Base-by-base conservation (phyloP, 2,113 vertebrate genomes). In the Oreotrochilus melanogaster region DNA sequence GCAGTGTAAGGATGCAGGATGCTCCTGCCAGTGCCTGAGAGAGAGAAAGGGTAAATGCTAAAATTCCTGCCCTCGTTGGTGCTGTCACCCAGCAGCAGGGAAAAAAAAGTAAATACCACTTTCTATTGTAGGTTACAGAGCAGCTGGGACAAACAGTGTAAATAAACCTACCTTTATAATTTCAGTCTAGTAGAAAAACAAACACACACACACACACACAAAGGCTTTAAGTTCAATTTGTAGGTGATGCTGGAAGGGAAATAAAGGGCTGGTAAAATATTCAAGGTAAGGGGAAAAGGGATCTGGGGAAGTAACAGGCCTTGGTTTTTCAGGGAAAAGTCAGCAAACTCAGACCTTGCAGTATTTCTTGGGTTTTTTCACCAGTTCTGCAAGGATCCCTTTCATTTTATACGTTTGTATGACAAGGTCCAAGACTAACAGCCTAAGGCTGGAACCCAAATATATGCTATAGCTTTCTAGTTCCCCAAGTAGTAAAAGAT, bases 391-490 rank as follows among this genome's bases (percentile, higher is more conserved):
- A 42, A 22, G 24, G 67, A 65, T 83, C 27, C 1, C 42, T 57
- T 66, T 42, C 9, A 6, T 48, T 83, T 67, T 28, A 0, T 4
- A 39, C 5, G 2, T 51, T 57, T 50, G 7, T 35, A 25, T 10
- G 43, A 30, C 48, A 51, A 30, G 14, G 35, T 70, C 4, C 12
- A 78, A 65, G 57, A 33, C 24, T 5, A 16, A 31, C 35, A 54
- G 43, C 50, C 58, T 21, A 4, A 37, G 45, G 22, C 7, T 83
- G 45, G 25, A 65, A 30, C 16, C 17, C 39, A n/a, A 43, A 56
- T 11, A 31, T 25, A 0, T 9, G 4, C 19, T 22, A 0, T n/a
- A 6, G 2, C 13, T 10, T 51, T 47, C 43, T 31, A 7, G n/a
- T 65, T 87, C 42, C 42, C 62, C 1, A 1, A 48, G 27, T 3